Evolutionary conservation across 2,113 vertebrate species (phyloP), one percentile per base, ranked within the genome.

Genomic region (Cottus gobio): DNA sequence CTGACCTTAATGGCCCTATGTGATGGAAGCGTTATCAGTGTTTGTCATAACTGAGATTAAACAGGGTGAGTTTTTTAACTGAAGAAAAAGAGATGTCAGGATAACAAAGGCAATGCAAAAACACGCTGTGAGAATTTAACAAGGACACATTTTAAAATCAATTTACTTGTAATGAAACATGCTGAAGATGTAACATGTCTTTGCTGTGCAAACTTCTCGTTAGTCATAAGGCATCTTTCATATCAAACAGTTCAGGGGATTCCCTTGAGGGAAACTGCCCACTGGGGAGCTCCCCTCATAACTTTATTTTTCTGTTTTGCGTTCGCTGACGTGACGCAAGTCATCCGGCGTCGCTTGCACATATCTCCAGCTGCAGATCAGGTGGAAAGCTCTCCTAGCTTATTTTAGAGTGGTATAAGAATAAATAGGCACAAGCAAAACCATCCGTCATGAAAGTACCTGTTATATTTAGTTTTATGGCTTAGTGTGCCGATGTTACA

Each of bases 1-100:
- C 31, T 54, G 75, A 73, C 61, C 65, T 20, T 72, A 73, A 89
- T 64, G 72, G 61, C 50, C 22, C 31, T 42, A 46, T 57, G 62
- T 22, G 73, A 66, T 30, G 22, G 77, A 24, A 28, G 56, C 30
- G 52, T 82, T 74, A 64, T 80, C 78, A 71, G 37, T 48, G 74
- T 75, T 64, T 67, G 39, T 63, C 30, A 46, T 20, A 39, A n/a
- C n/a, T 7, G 75, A 71, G 71, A 82, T 69, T 39, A 68, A 69
- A 57, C 57, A 42, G n/a, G 3, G 18, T n/a, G n/a, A 70, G 16
- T 18, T 2, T 2, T 11, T 13, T 80, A 58, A 71, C 50, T 44
- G 13, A 7, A 9, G 5, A 60, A 66, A 64, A 31, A 52, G n/a
- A 28, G 22, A 73, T 30, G 56, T 15, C 24, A 24, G 30, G 15